Evolutionary conservation across 2,888 invertebrate genomes (phyloP).

Genomic region (Drosophila lutescens): DNA sequence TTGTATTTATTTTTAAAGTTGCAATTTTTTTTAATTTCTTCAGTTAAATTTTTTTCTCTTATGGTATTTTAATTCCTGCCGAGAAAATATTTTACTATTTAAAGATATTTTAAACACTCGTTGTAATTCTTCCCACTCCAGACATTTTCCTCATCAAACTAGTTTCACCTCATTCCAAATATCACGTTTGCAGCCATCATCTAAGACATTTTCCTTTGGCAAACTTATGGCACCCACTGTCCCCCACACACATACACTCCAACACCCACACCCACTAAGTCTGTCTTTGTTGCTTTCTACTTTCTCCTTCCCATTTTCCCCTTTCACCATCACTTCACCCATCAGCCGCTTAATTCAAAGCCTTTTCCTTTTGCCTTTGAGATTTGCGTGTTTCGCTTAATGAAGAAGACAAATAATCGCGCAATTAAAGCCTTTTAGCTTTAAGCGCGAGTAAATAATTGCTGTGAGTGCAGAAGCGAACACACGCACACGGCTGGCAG

Average conservation of each 20-base stretch:
- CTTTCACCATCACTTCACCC: constrained; percentile 8
- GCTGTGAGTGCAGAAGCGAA: constrained; percentile 73
- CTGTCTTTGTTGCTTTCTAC: constrained; percentile 17
- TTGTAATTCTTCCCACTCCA: not conserved
- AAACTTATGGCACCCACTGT: constrained; percentile 63
- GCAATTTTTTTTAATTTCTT: too few species aligned
- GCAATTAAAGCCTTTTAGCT: constrained; percentile 83
- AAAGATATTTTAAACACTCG: not conserved
- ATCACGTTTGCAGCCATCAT: not conserved
- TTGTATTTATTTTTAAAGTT: too few species aligned
- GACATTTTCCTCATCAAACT: not conserved
- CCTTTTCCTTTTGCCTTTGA: constrained; percentile 61
- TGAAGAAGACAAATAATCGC: constrained; percentile 83
- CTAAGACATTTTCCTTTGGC: constrained; percentile 2
- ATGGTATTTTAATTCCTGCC: not conserved
- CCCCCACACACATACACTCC: not conserved
- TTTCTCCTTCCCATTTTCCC: not conserved
- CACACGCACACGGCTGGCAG: constrained; percentile 24
- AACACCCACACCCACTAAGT: not conserved
- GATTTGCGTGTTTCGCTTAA: constrained; percentile 82
- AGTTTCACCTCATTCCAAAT: constrained; percentile 2
- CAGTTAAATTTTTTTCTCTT: too few species aligned
- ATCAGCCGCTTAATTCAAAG: constrained; percentile 49
- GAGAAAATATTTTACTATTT: not conserved
- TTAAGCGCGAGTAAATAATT: constrained; percentile 82